These are phyloP conservation scores for Neosilurus mollespiculum DNA, from an alignment of 2,797 vertebrate genomes.

Conservation along the genomic window DNA sequence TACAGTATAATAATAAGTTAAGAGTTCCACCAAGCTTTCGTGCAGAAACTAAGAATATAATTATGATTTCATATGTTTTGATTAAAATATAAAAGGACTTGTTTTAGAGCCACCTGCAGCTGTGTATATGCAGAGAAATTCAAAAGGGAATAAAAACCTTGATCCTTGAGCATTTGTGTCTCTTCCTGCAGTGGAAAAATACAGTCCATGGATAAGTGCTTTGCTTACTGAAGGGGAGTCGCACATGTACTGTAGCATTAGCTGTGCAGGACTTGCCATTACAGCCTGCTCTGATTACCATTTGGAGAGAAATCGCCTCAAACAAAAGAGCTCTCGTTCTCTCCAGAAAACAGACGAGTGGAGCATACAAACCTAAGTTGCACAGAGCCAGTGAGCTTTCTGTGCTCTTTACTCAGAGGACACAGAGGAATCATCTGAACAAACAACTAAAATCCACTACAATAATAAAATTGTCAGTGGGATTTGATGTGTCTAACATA, in stretches of 20 bases:
- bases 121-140: neutral
- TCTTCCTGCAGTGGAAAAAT: constrained; percentile 44
- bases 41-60: too few species aligned
- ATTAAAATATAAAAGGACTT: neutral
- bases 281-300: constrained; percentile 57
- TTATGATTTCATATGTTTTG: constrained; percentile 2
- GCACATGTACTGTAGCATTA: constrained; percentile 60
- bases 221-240: constrained; percentile 44
- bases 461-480: constrained; percentile 48
- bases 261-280: constrained; percentile 56
- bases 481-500: constrained; percentile 42
- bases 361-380: constrained; percentile 52
- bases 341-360: constrained; percentile 51
- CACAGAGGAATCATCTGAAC: constrained; percentile 52
- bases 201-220: constrained; percentile 45
- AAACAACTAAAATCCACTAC: constrained; percentile 52
- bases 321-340: constrained; percentile 58
- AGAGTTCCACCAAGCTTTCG: neutral
- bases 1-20: neutral
- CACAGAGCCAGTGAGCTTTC: constrained; percentile 38
- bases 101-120: constrained; percentile 15
- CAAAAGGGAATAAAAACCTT: constrained; percentile 2
- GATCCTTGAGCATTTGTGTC: constrained; percentile 6
- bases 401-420: constrained; percentile 52
- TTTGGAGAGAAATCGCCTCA: constrained; percentile 63